A percentile compares a stretch with the other conserved stretches of the same genome.
These are phyloP conservation scores for Siniperca undulata DNA, from an alignment of 2,797 vertebrate genomes.

Conservation along the genomic window DNA sequence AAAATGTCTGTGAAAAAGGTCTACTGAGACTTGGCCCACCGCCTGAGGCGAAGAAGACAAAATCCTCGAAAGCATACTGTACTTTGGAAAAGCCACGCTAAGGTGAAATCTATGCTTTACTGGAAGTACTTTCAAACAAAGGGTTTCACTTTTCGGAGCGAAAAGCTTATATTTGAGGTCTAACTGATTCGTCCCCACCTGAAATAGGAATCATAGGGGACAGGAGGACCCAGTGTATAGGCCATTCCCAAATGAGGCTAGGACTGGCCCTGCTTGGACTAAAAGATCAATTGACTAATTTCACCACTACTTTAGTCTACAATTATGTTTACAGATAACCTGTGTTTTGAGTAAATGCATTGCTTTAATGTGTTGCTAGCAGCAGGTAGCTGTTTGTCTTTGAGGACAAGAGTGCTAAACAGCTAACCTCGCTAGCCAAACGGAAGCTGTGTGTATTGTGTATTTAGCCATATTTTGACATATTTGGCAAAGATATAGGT, in stretches of 20 bases:
- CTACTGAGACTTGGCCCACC: not conserved
- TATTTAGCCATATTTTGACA: not conserved
- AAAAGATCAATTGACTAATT: not conserved
- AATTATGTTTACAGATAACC: no score
- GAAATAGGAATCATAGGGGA: not conserved
- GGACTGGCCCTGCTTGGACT: not conserved
- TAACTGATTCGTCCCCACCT: not conserved
- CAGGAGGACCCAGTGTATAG: not conserved
- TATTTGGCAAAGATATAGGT: not conserved
- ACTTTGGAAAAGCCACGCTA: not conserved
- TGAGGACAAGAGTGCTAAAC: no score
- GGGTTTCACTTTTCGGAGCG: not conserved
- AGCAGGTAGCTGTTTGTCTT: not conserved
- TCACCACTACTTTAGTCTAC: not conserved
- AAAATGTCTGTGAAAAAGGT: not conserved
- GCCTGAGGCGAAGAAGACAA: not conserved
- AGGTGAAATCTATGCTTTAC: not conserved
- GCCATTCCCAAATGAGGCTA: no score
- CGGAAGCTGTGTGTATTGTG: not conserved
- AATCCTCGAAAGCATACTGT: not conserved
- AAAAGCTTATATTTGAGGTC: not conserved
- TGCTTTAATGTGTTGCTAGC: not conserved
- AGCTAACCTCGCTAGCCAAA: not conserved
- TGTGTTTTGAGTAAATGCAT: not conserved
- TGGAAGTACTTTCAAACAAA: not conserved